phyloP scores from a whole-genome alignment of 2,797 vertebrate species.

The Onychomys arenicola region DNA sequence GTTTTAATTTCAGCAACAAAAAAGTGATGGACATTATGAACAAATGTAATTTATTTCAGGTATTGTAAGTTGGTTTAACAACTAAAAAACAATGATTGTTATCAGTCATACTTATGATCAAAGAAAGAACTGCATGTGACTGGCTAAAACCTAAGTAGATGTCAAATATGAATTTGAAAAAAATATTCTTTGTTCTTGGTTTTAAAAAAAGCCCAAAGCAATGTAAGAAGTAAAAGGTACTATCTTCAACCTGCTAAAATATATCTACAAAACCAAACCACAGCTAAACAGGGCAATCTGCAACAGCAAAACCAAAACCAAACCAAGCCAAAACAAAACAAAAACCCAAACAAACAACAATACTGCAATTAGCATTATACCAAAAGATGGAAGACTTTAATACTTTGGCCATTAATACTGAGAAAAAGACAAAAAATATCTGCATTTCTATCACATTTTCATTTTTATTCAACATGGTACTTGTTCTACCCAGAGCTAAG shows the following conservation, averaged over 20 bases:
- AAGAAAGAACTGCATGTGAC: not conserved
- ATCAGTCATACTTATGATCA: not conserved
- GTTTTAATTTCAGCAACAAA: constrained; percentile 10
- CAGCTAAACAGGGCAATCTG: not conserved
- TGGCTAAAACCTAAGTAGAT: not conserved
- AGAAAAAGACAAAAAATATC: not conserved
- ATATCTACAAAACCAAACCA: not conserved
- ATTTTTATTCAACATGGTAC: not conserved
- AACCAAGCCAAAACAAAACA: not conserved
- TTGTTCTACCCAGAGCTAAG: not conserved
- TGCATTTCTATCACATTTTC: not conserved
- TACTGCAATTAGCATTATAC: not conserved
- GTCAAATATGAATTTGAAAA: not conserved
- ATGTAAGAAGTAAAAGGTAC: not conserved
- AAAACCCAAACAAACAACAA: not conserved
- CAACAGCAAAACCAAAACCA: not conserved
- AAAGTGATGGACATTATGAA: constrained; percentile 14
- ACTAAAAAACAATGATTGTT: not conserved
- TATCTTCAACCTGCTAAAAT: not conserved
- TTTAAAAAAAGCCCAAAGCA: not conserved
- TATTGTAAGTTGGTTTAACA: not conserved
- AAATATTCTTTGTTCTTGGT: not conserved
- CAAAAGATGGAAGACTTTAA: not conserved
- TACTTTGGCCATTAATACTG: not conserved
- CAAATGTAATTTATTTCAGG: constrained; percentile 18